Conservation (phyloP, 1,140 invertebrate genomes). For the Cotesia vestalis region DNA sequence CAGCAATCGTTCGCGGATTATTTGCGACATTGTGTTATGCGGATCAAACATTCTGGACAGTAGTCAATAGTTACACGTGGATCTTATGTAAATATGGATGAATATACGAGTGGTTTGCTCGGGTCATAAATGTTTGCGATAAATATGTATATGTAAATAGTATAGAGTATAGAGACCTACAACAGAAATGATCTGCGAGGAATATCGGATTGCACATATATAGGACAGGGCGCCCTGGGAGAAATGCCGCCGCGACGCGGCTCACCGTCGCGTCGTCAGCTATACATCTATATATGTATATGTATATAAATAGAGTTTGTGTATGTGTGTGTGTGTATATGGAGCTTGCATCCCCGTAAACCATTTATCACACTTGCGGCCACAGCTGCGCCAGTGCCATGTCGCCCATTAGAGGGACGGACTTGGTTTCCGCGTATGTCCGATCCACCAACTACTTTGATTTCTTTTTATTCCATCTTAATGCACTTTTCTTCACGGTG, state of each 20-base stretch:
- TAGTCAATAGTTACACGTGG: too few species aligned
- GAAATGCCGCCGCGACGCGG: slow-evolving; percentile 18
- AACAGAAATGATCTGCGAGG: slow-evolving; percentile 2
- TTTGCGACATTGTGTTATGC: slow-evolving; percentile 4
- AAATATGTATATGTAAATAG: slow-evolving; percentile 1
- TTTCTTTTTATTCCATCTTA: slow-evolving; percentile 11
- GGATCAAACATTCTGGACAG: neutral
- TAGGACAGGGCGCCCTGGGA: slow-evolving; percentile 10
- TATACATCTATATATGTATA: slow-evolving; percentile 12
- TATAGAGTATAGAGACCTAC: neutral
- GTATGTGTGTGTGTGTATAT: slow-evolving; percentile 23
- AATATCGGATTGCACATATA: slow-evolving; percentile 12
- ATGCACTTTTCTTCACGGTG: slow-evolving; percentile 16
- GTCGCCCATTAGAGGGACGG: slow-evolving; percentile 44
- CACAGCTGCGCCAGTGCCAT: slow-evolving; percentile 41
- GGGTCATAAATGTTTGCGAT: neutral
- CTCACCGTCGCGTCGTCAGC: slow-evolving; percentile 15
- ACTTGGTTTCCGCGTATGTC: slow-evolving; percentile 40
- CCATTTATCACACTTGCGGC: slow-evolving; percentile 46
- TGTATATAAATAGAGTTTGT: neutral
- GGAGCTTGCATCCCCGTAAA: slow-evolving; percentile 30
- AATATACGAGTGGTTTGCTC: too few species aligned
- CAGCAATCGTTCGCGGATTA: slow-evolving; percentile 11
- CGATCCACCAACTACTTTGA: slow-evolving; percentile 10
- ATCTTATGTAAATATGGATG: too few species aligned